Evolutionary conservation across 2,113 vertebrate species (phyloP).

Genomic region (Pygathrix nemaeus): DNA sequence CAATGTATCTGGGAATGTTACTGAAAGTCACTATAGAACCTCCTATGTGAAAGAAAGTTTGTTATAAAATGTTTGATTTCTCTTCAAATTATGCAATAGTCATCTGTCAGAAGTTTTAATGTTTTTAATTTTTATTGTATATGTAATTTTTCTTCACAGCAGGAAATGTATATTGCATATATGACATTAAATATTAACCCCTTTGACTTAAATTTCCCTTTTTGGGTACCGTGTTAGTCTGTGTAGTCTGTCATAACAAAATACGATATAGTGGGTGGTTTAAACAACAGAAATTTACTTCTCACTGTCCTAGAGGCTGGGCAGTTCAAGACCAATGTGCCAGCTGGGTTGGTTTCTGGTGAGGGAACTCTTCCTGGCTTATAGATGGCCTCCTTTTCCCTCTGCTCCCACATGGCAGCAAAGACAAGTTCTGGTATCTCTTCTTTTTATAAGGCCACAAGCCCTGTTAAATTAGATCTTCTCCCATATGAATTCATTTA

Average conservation of each 20-base stretch:
- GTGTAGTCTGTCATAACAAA: not conserved
- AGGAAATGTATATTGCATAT: not conserved
- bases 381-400: not conserved
- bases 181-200: not conserved
- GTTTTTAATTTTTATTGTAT: not conserved
- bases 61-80: not conserved
- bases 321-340: not conserved
- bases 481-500: not conserved
- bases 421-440: no score
- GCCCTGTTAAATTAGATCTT: not conserved
- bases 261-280: accelerated
- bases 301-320: not conserved
- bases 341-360: not conserved
- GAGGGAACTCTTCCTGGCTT: not conserved
- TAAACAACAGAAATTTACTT: not conserved
- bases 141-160: not conserved
- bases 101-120: not conserved
- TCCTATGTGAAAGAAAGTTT: not conserved
- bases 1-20: not conserved
- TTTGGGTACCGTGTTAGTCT: not conserved
- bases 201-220: not conserved
- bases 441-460: not conserved
- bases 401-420: no score
- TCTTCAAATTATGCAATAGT: not conserved
- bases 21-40: not conserved